Conservation (phyloP, 2,113 vertebrate species). For the Prunella fulvescens region DNA sequence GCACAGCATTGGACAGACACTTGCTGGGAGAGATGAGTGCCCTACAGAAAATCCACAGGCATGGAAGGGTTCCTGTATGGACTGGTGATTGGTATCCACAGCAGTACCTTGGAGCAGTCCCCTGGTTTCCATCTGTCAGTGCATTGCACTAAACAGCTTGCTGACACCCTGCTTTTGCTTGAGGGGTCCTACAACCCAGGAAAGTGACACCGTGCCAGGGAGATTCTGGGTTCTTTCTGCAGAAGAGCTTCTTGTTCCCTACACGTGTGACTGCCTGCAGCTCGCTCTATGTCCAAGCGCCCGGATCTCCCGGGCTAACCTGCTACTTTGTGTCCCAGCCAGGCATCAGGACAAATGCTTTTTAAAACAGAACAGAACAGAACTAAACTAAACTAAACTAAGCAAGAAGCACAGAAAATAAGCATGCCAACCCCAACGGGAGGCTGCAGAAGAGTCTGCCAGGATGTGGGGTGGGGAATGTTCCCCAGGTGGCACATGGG, state of each 20-base stretch:
- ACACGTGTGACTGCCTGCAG: too few species aligned
- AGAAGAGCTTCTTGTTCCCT: not conserved
- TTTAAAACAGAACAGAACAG: too few species aligned
- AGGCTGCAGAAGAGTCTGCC: not conserved
- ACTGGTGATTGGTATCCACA: not conserved
- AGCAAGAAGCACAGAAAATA: not conserved
- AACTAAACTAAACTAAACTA: not conserved
- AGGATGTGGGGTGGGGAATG: not conserved
- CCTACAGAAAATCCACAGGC: not conserved
- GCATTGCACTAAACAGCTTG: not conserved
- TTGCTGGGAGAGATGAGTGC: not conserved
- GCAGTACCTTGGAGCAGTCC: fast-evolving
- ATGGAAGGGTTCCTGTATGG: not conserved
- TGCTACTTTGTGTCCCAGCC: not conserved
- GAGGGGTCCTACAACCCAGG: not conserved
- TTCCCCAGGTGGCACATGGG: fast-evolving
- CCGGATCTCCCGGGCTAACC: fast-evolving
- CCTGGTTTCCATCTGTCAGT: not conserved
- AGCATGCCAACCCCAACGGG: not conserved
- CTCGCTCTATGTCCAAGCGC: fast-evolving
- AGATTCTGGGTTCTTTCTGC: not conserved
- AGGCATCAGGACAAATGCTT: not conserved
- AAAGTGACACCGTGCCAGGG: fast-evolving
- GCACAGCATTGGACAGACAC: too few species aligned
- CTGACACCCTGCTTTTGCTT: not conserved